phyloP scores from a whole-genome alignment of 2,113 vertebrate genomes.

The Electrona antarctica region DNA sequence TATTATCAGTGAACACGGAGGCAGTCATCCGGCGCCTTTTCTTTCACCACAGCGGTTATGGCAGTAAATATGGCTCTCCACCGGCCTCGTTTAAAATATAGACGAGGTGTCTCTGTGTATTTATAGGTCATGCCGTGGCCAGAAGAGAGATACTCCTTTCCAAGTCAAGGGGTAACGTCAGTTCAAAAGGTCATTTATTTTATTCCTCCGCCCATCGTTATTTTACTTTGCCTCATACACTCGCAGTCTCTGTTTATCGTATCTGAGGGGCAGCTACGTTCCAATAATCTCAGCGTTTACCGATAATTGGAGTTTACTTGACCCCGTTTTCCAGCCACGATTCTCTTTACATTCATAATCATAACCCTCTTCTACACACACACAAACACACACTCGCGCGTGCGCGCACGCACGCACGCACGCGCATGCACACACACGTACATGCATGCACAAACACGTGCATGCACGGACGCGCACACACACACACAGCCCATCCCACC shows the following conservation, averaged over 20 bases:
- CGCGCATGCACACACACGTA: no score
- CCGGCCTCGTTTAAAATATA: slow-evolving; percentile 33
- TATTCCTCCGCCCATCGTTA: slow-evolving; percentile 8
- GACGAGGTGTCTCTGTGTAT: slow-evolving; percentile 18
- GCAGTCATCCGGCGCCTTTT: slow-evolving; percentile 50
- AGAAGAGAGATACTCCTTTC: slow-evolving; percentile 21
- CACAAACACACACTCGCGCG: no score
- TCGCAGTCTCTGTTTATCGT: no score
- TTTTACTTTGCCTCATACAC: slow-evolving; percentile 4
- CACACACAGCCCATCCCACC: not conserved
- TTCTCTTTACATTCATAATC: slow-evolving; percentile 18
- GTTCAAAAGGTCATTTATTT: slow-evolving; percentile 15
- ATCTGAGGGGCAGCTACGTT: not conserved
- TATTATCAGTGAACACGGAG: slow-evolving; percentile 52
- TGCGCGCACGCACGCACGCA: no score
- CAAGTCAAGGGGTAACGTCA: slow-evolving; percentile 23
- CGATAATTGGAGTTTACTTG: not conserved
- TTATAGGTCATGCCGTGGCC: slow-evolving; percentile 3
- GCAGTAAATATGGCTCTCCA: slow-evolving; percentile 23
- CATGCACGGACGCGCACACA: no score
- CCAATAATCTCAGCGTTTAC: not conserved
- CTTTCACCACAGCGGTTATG: slow-evolving; percentile 43
- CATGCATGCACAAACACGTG: no score
- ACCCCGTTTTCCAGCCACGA: slow-evolving; percentile 19
- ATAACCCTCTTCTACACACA: not conserved